Conservation (phyloP, 2,113 vertebrate genomes). For the Triplophysa rosa region DNA sequence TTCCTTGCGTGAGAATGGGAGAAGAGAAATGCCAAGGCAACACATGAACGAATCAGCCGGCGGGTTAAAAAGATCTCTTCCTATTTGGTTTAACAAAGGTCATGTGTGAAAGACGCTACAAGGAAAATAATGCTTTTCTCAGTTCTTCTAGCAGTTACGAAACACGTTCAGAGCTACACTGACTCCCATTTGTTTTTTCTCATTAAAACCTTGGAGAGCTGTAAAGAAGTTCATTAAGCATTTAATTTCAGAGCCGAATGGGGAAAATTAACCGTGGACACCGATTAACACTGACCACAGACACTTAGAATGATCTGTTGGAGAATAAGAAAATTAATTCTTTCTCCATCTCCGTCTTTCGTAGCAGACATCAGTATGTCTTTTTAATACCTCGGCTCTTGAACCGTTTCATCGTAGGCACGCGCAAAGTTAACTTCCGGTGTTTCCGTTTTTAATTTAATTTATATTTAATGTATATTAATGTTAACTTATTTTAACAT, state of each 20-base stretch:
- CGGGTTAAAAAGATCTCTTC: conserved; percentile 24
- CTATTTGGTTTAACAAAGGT: not conserved
- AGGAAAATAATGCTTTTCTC: not conserved
- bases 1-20: conserved; percentile 67
- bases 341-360: not conserved
- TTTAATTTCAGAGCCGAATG: conserved; percentile 53
- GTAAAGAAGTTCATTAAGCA: conserved; percentile 50
- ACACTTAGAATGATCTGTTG: conserved; percentile 45
- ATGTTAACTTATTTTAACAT: too few species aligned
- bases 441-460: too few species aligned
- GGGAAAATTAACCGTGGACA: conserved; percentile 52
- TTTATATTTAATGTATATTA: too few species aligned
- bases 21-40: conserved; percentile 32
- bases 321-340: conserved; percentile 49
- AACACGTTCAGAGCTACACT: not conserved
- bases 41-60: conserved; percentile 39
- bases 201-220: conserved; percentile 38
- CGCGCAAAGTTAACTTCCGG: too few species aligned
- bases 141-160: too few species aligned
- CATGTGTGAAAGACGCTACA: not conserved
- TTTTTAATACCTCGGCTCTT: not conserved
- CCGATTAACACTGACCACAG: conserved; percentile 29
- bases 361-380: not conserved
- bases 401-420: too few species aligned
- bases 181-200: conserved; percentile 22